phyloP scores from a whole-genome alignment of 2,797 vertebrate genomes.

The Thamnophis elegans region DNA sequence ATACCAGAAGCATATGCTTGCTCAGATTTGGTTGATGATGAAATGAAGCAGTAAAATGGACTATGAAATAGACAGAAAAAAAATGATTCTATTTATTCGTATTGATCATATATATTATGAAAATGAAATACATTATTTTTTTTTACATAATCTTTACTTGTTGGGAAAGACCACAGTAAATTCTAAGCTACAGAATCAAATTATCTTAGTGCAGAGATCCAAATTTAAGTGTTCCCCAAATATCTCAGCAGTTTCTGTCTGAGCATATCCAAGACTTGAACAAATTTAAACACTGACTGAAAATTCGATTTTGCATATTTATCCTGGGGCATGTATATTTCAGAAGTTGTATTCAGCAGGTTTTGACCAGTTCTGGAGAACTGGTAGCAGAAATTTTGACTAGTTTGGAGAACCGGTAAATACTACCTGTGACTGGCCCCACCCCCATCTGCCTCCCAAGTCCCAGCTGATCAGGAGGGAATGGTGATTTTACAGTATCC shows the following conservation, averaged over 20 bases:
- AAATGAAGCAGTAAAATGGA: background rate
- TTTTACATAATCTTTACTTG: background rate
- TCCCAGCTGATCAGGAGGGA: too few relatives aligned
- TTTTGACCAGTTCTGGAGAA: too few relatives aligned
- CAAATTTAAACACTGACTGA: background rate
- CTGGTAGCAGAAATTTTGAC: too few relatives aligned
- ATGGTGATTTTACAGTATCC: too few relatives aligned
- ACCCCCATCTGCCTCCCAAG: too few relatives aligned
- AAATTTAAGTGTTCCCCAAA: background rate
- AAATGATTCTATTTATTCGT: background rate
- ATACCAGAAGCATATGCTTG: background rate
- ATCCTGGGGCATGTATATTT: too few relatives aligned
- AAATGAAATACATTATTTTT: background rate
- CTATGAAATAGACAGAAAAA: background rate
- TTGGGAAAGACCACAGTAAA: background rate
- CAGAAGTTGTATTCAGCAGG: too few relatives aligned
- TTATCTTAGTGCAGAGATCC: background rate
- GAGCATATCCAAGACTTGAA: background rate
- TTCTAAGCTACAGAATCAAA: background rate
- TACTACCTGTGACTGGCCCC: too few relatives aligned
- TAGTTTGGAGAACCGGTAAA: too few relatives aligned
- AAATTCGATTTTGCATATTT: too few relatives aligned
- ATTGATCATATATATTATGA: background rate
- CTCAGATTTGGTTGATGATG: background rate
- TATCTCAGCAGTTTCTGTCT: background rate